phyloP scores from a whole-genome alignment of 2,113 vertebrate genomes.

The Chelonoidis abingdonii region DNA sequence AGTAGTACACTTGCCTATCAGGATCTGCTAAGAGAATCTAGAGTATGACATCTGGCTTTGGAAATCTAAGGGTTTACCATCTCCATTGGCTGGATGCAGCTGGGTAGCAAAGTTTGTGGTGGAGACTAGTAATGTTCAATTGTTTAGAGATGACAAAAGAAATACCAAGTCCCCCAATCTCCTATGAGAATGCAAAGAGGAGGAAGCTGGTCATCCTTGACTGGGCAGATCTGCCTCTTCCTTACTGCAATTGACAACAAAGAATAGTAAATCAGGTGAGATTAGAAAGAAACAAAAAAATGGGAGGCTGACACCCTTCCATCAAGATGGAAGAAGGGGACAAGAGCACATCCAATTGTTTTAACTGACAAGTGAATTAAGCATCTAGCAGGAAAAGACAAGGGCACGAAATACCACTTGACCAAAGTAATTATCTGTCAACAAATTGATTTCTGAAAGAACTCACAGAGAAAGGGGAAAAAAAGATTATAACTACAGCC shows the following conservation, averaged over 20 bases:
- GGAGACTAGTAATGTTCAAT: not conserved
- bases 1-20: not conserved
- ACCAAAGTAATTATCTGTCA: not conserved
- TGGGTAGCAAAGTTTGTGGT: not conserved
- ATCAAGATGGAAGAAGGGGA: not conserved
- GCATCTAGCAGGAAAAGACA: not conserved
- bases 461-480: not conserved
- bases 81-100: not conserved
- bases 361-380: not conserved
- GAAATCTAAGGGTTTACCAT: not conserved
- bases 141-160: not conserved
- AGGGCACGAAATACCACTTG: not conserved
- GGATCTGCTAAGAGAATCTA: not conserved
- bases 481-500: not conserved
- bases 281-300: not conserved
- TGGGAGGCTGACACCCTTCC: not conserved
- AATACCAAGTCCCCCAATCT: accelerated
- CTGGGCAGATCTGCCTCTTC: not conserved
- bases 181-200: not conserved
- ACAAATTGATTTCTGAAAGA: not conserved
- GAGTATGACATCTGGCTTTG: not conserved
- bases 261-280: not conserved
- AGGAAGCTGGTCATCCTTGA: not conserved
- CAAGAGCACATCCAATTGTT: not conserved
- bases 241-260: not conserved